A percentile compares a stretch with the other conserved stretches of the same genome.
Conservation (phyloP, 1,140 invertebrate genomes). For the Gonioctena quinquepunctata region DNA sequence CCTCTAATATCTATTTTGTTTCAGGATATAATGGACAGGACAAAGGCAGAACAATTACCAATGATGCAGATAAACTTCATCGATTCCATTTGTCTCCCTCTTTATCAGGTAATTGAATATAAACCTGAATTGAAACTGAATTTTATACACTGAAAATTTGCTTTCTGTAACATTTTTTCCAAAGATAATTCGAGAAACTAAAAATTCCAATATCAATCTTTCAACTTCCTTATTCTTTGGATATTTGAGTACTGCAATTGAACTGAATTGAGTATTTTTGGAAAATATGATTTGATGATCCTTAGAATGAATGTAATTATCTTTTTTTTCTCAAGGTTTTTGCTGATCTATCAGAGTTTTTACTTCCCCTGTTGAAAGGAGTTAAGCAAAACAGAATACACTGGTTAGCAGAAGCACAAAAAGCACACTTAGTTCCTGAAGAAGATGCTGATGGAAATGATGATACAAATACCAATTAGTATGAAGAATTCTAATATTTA, state of each 20-base stretch:
- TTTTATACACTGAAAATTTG: too few relatives aligned
- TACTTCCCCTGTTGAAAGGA: constrained; percentile 81
- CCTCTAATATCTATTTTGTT: too few relatives aligned
- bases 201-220: too few relatives aligned
- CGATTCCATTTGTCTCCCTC: constrained; percentile 92
- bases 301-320: too few relatives aligned
- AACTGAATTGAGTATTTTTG: too few relatives aligned
- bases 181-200: too few relatives aligned
- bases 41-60: constrained; percentile 92
- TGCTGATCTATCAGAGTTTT: constrained; percentile 73
- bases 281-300: too few relatives aligned
- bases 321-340: constrained; percentile 72
- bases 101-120: constrained; percentile 95
- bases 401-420: constrained; percentile 75
- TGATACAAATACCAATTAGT: constrained; percentile 29
- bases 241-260: too few relatives aligned
- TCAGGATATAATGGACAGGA: constrained; percentile 94
- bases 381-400: constrained; percentile 81
- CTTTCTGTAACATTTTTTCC: too few relatives aligned
- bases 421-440: constrained; percentile 40
- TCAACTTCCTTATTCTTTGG: too few relatives aligned
- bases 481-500: background rate
- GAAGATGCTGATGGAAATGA: constrained; percentile 36
- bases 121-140: too few relatives aligned
- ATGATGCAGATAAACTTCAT: constrained; percentile 97